phyloP scores from a whole-genome alignment of 2,113 vertebrate genomes.

The Siniperca chuatsi region DNA sequence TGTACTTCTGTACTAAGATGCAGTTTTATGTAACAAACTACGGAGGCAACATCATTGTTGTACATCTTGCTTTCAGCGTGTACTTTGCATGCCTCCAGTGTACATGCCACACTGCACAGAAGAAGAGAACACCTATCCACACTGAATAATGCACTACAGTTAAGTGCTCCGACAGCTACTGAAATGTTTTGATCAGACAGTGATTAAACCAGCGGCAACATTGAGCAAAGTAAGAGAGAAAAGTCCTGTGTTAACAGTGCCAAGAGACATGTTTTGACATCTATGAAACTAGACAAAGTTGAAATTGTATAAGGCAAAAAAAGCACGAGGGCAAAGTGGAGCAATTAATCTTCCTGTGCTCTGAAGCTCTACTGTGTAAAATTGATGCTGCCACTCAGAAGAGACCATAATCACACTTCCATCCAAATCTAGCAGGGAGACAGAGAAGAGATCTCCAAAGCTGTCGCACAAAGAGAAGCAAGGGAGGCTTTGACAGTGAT shows the following conservation, averaged over 20 bases:
- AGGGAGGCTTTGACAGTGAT: slow-evolving; percentile 58
- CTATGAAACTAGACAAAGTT: slow-evolving; percentile 18
- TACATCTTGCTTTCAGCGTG: slow-evolving; percentile 6
- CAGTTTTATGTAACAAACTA: slow-evolving; percentile 20
- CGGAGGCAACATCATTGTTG: slow-evolving; percentile 8
- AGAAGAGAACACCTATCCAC: background rate
- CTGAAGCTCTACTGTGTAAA: slow-evolving; percentile 31
- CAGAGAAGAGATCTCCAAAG: slow-evolving; percentile 44
- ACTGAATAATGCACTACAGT: slow-evolving; percentile 29
- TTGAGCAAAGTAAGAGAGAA: background rate
- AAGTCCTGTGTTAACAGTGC: background rate
- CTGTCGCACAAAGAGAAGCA: slow-evolving; percentile 31
- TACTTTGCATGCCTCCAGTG: slow-evolving; percentile 9
- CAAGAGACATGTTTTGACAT: slow-evolving; percentile 14
- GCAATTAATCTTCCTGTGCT: slow-evolving; percentile 55
- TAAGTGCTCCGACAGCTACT: slow-evolving; percentile 9
- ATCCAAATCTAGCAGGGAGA: slow-evolving; percentile 49
- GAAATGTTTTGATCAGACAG: slow-evolving; percentile 34
- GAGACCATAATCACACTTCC: slow-evolving; percentile 57
- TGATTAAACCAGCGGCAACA: slow-evolving; percentile 23
- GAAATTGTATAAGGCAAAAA: slow-evolving; percentile 37
- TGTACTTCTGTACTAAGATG: background rate
- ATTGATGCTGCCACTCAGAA: slow-evolving; percentile 54
- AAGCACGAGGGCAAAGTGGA: slow-evolving; percentile 31
- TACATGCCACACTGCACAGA: slow-evolving; percentile 7